phyloP scores from a whole-genome alignment of 2,888 invertebrate species.

The Microctonus aethiopoides region DNA sequence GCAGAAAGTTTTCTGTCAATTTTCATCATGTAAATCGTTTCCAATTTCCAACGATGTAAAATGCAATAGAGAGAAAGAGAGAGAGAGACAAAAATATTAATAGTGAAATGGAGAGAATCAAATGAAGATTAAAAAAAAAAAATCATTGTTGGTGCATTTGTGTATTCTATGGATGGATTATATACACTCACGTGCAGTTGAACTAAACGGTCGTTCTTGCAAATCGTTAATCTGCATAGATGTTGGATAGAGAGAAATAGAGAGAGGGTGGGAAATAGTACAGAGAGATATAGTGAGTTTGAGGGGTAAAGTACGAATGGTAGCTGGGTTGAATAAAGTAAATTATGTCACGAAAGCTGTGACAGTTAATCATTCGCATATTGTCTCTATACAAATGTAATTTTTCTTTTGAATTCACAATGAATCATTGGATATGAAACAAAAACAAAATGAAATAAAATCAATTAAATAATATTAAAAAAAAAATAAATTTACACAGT shows the following conservation, averaged over 20 bases:
- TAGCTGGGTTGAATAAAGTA: not conserved
- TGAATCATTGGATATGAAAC: not conserved
- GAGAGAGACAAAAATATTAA: no score
- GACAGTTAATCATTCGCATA: not conserved
- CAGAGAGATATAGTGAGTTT: not conserved
- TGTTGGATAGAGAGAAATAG: not conserved
- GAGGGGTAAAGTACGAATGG: not conserved
- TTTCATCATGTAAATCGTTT: not conserved
- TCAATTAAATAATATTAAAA: not conserved
- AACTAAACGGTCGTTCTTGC: not conserved
- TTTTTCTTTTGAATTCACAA: not conserved
- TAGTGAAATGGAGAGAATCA: not conserved
- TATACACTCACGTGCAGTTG: not conserved
- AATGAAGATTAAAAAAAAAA: not conserved
- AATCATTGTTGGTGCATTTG: not conserved
- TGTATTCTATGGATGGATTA: not conserved
- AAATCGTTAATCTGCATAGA: not conserved
- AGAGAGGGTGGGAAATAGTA: not conserved
- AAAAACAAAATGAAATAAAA: slow-evolving; percentile 30
- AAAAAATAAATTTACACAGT: no score
- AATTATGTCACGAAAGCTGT: not conserved
- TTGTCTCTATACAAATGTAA: no score
- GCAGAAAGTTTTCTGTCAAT: not conserved
- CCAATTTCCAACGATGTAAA: not conserved
- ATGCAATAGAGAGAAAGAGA: not conserved